Evolutionary conservation across 1,140 invertebrate species (phyloP), one percentile per base, ranked within the genome.

Genomic region (Steinernema feltiae): DNA sequence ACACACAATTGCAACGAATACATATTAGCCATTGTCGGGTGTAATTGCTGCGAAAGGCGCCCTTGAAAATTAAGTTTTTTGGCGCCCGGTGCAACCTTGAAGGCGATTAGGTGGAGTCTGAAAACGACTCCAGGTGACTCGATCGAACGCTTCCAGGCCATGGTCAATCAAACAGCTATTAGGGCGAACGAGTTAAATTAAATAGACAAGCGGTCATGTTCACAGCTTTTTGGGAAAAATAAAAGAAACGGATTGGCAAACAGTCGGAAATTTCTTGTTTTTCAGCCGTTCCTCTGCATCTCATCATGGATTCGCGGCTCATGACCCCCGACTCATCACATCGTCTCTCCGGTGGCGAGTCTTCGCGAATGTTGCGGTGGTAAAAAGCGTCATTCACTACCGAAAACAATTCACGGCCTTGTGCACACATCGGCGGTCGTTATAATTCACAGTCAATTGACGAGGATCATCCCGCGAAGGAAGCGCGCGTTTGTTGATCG

Each of bases 381-480:
- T n/a, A n/a, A n/a, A n/a, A n/a, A n/a, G n/a, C n/a, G n/a, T n/a
- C n/a, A n/a, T n/a, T n/a, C n/a, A n/a, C n/a, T n/a, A 63, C 53
- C 53, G 53, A 63, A 63, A 63, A 63, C 53, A 63, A 27, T 27
- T 12, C 24, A 3, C 53, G 53, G 2, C 53, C 53, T 63, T 63
- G 53, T 63, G 53, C 53, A 12, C 12, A 63, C 53, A 63, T 63
- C 24, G 53, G 24, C 15, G 24, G 24, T 27, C 53, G 53, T 21
- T 63, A 63, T 63, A 15, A 63, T 63, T 63, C 53, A 63, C 53
- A 63, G 53, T 63, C 53, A 63, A 63, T 63, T 63, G 53, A 63
- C 7, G 15, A 63, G 53, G 53, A 63, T 63, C 24, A 63, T 63
- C 53, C 7, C 24, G 35, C 35, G 18, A 18, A 41, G 7, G 24